These are phyloP conservation scores for Diachrysia chrysitis DNA, from an alignment of 2,888 invertebrate genomes.

Conservation along the genomic window DNA sequence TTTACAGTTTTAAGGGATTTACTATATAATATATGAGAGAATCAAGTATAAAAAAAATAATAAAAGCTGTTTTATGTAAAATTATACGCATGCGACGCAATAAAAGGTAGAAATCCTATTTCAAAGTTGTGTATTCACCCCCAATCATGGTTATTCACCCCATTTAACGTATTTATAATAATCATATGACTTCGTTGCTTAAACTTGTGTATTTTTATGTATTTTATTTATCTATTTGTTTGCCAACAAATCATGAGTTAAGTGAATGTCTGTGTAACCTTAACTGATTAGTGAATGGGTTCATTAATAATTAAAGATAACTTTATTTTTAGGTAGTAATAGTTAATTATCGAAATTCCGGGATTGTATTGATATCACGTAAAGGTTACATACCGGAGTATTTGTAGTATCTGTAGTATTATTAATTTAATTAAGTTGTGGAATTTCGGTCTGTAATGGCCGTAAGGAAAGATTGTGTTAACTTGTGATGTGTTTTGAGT, in stretches of 20 bases:
- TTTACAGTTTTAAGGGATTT: too few relatives aligned
- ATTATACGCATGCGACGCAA: too few relatives aligned
- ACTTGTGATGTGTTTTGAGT: not conserved
- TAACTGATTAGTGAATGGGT: slow-evolving; percentile 14
- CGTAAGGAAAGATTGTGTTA: not conserved
- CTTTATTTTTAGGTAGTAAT: slow-evolving; percentile 12
- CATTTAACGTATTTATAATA: too few relatives aligned
- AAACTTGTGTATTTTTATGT: too few relatives aligned
- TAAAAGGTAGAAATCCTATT: too few relatives aligned
- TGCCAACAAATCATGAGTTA: slow-evolving; percentile 5
- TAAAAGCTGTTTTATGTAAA: too few relatives aligned
- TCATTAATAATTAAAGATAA: slow-evolving; percentile 9
- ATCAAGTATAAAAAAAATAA: too few relatives aligned
- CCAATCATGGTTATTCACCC: too few relatives aligned
- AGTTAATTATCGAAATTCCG: slow-evolving; percentile 32
- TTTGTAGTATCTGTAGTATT: not conserved
- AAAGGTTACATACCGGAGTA: slow-evolving; percentile 9
- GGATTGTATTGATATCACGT: slow-evolving; percentile 5
- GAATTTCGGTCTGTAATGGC: not conserved
- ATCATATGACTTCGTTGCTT: too few relatives aligned
- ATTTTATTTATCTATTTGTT: not conserved
- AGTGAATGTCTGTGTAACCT: slow-evolving; percentile 19
- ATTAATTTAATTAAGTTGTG: not conserved
- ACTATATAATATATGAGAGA: too few relatives aligned
- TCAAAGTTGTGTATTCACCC: too few relatives aligned